A percentile compares a stretch with the other conserved stretches of the same genome.
Evolutionary conservation across 2,888 invertebrate species (phyloP).

Genomic region (Eurois occulta): DNA sequence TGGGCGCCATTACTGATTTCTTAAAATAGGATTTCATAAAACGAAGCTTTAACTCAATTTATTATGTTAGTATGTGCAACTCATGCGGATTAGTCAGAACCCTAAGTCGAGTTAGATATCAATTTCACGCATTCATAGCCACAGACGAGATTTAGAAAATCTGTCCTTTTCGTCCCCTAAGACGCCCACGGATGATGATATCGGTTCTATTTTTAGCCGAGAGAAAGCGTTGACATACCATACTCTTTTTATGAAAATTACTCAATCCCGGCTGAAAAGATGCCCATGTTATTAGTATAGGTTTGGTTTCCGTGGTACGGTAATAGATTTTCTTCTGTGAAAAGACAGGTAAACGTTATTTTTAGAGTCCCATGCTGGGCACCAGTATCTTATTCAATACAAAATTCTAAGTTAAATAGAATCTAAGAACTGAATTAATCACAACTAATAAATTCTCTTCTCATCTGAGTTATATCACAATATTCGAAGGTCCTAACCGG

Average conservation of each 20-base stretch:
- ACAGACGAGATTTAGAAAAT: slow-evolving; percentile 19
- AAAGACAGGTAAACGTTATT: not conserved
- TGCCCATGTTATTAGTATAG: not conserved
- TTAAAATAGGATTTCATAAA: not conserved
- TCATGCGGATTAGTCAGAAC: not conserved
- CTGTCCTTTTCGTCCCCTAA: slow-evolving; percentile 1
- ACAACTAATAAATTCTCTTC: not conserved
- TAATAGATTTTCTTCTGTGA: not conserved
- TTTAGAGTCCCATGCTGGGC: slow-evolving; percentile 1
- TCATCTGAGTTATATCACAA: not conserved
- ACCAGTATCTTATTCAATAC: slow-evolving; percentile 13
- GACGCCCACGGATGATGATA: slow-evolving; percentile 25
- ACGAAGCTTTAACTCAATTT: not conserved
- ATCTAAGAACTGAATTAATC: not conserved
- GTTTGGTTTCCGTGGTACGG: not conserved
- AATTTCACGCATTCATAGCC: slow-evolving; percentile 37
- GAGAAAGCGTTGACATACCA: slow-evolving; percentile 3
- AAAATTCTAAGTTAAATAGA: not conserved
- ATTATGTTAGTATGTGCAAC: not conserved
- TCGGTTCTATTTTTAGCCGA: slow-evolving; percentile 44
- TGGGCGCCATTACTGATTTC: slow-evolving; percentile 16
- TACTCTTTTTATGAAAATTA: slow-evolving; percentile 19
- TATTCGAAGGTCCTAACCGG: not conserved
- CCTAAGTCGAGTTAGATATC: slow-evolving; percentile 17
- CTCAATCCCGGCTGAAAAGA: not conserved